phyloP scores from a whole-genome alignment of 2,113 vertebrate genomes.

The Parus major region DNA sequence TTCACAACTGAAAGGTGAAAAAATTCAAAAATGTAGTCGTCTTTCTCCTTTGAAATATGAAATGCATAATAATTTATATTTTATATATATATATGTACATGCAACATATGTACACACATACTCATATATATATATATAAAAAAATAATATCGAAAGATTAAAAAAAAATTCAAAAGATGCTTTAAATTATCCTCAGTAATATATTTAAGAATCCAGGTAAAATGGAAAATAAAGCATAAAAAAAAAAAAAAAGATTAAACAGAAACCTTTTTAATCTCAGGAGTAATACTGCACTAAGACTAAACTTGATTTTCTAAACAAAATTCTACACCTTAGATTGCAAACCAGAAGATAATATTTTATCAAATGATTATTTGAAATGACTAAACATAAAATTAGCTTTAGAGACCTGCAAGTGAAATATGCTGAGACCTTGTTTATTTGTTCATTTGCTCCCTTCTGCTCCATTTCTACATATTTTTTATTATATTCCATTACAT shows the following conservation, averaged over 20 bases:
- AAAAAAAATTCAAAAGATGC: not conserved
- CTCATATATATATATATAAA: not conserved
- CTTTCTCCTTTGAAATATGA: constrained; percentile 29
- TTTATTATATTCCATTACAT: constrained; percentile 28
- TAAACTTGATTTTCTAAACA: not conserved
- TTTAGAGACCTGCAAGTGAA: not conserved
- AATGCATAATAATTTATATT: constrained; percentile 39
- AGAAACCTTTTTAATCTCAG: not conserved
- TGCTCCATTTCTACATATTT: constrained; percentile 16
- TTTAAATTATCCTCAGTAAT: not conserved
- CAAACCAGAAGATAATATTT: not conserved
- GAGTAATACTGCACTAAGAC: not conserved
- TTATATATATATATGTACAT: constrained; percentile 10
- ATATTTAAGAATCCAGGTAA: not conserved
- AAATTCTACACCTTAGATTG: not conserved
- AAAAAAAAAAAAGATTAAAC: not conserved
- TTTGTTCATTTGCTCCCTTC: constrained; percentile 8
- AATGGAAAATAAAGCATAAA: not conserved
- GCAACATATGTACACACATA: not conserved
- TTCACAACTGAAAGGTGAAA: constrained; percentile 60
- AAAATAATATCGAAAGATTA: not conserved
- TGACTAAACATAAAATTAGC: not conserved
- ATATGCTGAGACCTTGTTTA: not conserved
- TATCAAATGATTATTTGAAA: not conserved
- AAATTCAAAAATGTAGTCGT: constrained; percentile 17